phyloP scores from a whole-genome alignment of 2,113 vertebrate species.

The Felis chaus region DNA sequence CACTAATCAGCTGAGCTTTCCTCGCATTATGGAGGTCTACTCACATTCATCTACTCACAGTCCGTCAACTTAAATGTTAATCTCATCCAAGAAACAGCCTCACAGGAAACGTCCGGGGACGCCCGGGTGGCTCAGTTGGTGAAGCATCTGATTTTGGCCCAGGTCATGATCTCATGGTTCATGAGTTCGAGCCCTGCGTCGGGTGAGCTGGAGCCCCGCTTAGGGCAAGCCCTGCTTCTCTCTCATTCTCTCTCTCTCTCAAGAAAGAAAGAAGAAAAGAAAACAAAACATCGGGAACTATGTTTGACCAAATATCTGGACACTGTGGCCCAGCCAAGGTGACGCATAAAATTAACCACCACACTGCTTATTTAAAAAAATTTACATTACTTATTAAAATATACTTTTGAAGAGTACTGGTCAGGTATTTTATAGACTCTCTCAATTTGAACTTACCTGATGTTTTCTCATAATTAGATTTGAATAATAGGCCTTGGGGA shows the following conservation, averaged over 20 bases:
- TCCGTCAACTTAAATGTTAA: neutral
- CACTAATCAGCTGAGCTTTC: neutral
- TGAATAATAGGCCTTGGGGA: neutral
- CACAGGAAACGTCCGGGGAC: neutral
- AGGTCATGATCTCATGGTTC: too few species aligned
- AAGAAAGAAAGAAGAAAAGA: too few species aligned
- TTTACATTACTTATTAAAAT: neutral
- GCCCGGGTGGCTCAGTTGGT: too few species aligned
- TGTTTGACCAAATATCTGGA: neutral
- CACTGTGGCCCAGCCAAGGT: neutral
- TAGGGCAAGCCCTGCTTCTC: too few species aligned
- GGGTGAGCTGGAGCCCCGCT: too few species aligned
- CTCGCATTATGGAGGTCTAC: neutral
- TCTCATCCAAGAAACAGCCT: neutral
- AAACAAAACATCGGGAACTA: neutral
- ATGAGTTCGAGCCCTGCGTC: too few species aligned
- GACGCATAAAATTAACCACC: neutral
- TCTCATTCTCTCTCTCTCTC: too few species aligned
- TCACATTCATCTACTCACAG: neutral
- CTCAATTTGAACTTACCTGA: neutral
- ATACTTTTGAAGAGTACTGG: neutral
- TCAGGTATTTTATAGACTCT: neutral
- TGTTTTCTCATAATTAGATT: neutral
- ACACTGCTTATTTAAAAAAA: neutral
- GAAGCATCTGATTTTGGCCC: too few species aligned